Evolutionary conservation across 2,797 vertebrate genomes (phyloP).

Genomic region (Bradypodion pumilum): DNA sequence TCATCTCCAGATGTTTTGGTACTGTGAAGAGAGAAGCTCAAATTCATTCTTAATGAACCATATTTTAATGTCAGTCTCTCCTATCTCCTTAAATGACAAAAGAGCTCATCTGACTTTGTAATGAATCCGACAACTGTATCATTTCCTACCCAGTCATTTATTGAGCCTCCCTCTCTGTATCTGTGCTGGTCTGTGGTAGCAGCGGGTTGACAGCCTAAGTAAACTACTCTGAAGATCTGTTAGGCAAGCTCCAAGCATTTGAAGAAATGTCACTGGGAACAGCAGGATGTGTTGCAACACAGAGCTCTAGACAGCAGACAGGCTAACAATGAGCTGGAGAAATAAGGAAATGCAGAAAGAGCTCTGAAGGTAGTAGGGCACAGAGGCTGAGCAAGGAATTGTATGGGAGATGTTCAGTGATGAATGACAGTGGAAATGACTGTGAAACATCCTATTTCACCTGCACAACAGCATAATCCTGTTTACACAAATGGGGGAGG

Average conservation of each 20-base stretch:
- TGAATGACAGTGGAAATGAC: background rate
- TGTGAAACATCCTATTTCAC: background rate
- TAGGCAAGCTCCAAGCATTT: constrained; percentile 50
- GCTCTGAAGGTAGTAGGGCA: constrained; percentile 23
- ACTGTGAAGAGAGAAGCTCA: constrained; percentile 68
- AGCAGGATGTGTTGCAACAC: constrained; percentile 44
- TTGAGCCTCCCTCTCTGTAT: constrained; percentile 51
- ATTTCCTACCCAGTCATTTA: constrained; percentile 49
- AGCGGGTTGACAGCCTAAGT: constrained; percentile 40
- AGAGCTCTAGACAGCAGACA: constrained; percentile 17
- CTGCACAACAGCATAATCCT: background rate
- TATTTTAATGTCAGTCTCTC: constrained; percentile 76
- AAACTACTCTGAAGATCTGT: constrained; percentile 45
- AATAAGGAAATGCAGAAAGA: constrained; percentile 18
- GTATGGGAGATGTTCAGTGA: background rate
- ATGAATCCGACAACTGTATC: constrained; percentile 64
- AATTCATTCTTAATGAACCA: constrained; percentile 75
- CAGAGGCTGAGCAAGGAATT: constrained; percentile 42
- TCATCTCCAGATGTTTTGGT: constrained; percentile 74
- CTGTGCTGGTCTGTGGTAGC: constrained; percentile 44
- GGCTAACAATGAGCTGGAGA: constrained; percentile 26
- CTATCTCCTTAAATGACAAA: constrained; percentile 73
- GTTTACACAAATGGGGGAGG: background rate
- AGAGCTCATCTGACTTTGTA: constrained; percentile 76
- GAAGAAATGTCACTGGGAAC: constrained; percentile 42